phyloP scores from a whole-genome alignment of 2,113 vertebrate genomes.

The Neopipo cinnamomea region DNA sequence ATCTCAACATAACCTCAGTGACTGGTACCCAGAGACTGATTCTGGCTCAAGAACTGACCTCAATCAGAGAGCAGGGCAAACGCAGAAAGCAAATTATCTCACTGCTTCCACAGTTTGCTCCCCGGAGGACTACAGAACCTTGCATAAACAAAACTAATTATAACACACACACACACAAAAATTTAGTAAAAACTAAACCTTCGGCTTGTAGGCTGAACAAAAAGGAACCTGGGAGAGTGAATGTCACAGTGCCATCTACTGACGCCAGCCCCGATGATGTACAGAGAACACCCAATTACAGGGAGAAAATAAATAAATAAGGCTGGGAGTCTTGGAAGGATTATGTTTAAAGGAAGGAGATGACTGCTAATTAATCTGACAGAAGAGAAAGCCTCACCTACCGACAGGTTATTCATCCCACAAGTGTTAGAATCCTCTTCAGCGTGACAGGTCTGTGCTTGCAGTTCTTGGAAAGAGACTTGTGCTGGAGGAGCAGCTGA shows the following conservation, averaged over 20 bases:
- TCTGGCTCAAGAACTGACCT: constrained; percentile 59
- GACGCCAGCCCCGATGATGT: neutral
- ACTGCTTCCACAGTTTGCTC: constrained; percentile 56
- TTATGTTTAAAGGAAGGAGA: constrained; percentile 20
- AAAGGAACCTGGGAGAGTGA: constrained; percentile 21
- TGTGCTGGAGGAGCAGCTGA: neutral
- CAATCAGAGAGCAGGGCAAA: constrained; percentile 53
- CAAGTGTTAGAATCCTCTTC: neutral
- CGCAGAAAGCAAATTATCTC: constrained; percentile 57
- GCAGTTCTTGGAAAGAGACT: neutral
- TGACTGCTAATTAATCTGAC: constrained; percentile 33
- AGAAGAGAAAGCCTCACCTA: constrained; percentile 22
- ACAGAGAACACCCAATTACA: neutral
- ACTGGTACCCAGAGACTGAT: constrained; percentile 43
- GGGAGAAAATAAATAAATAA: constrained; percentile 14
- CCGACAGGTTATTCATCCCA: neutral
- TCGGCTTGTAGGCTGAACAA: constrained; percentile 5
- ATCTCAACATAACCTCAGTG: constrained; percentile 29
- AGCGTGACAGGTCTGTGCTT: neutral
- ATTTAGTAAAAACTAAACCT: neutral
- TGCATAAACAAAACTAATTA: constrained; percentile 70
- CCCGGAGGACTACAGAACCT: constrained; percentile 54
- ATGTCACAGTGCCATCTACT: constrained; percentile 70
- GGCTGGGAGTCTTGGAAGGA: neutral
- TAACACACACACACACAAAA: constrained; percentile 6